A percentile compares a stretch with the other conserved stretches of the same genome.
These are phyloP conservation scores for Aleiodes testaceus DNA, from an alignment of 2,888 invertebrate genomes.

Conservation along the genomic window DNA sequence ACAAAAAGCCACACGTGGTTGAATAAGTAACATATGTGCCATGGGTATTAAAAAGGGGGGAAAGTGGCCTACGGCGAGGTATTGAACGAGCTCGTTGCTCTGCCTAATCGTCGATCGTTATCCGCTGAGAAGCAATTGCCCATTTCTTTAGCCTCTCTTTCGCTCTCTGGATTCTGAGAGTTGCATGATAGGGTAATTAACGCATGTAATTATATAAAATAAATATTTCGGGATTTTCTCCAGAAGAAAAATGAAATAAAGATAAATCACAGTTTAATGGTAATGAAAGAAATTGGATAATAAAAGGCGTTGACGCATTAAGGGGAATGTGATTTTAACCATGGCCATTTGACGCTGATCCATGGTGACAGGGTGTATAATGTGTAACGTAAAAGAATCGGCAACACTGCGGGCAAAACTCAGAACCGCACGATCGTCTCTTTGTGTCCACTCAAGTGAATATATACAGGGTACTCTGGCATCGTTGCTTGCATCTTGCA, in stretches of 20 bases:
- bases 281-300: conserved; percentile 19
- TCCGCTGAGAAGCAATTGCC: conserved; percentile 40
- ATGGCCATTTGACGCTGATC: conserved; percentile 19
- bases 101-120: conserved; percentile 47
- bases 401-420: conserved; percentile 8
- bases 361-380: conserved; percentile 28
- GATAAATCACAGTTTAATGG: not conserved
- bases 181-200: conserved; percentile 27
- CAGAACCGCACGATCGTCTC: conserved; percentile 34
- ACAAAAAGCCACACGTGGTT: conserved; percentile 23
- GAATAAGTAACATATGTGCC: conserved; percentile 21
- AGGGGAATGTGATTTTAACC: conserved; percentile 28
- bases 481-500: conserved; percentile 31
- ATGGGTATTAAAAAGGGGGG: conserved; percentile 7
- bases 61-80: conserved; percentile 38
- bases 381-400: conserved; percentile 5
- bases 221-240: too few relatives aligned
- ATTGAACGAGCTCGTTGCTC: conserved; percentile 42
- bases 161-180: not conserved
- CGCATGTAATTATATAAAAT: not conserved
- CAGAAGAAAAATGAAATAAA: too few relatives aligned
- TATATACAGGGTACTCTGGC: conserved; percentile 22
- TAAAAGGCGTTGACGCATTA: conserved; percentile 26
- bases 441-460: conserved; percentile 36
- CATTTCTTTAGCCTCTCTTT: conserved; percentile 31